Evolutionary conservation across 2,797 vertebrate species (phyloP).

Genomic region (Sebastes taczanowskii): DNA sequence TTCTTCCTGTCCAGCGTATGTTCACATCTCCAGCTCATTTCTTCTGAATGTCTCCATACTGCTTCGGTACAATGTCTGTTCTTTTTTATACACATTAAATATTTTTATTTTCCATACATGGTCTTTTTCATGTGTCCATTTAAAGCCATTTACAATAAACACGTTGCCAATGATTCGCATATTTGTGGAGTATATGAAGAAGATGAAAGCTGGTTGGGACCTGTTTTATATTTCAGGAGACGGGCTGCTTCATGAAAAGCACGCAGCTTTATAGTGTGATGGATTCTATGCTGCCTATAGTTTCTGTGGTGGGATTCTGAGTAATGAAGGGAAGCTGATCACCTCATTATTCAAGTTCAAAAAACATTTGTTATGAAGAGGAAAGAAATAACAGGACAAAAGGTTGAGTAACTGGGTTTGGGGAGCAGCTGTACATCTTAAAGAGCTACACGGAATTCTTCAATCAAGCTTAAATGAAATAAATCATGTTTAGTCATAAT

Average conservation of each 20-base stretch:
- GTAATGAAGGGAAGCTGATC: background rate
- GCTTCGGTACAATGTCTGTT: constrained; percentile 50
- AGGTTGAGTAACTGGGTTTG: background rate
- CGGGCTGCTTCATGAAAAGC: background rate
- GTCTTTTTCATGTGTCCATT: constrained; percentile 67
- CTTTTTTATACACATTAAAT: constrained; percentile 75
- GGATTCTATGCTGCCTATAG: background rate
- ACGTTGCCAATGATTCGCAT: constrained; percentile 50
- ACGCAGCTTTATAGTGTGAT: background rate
- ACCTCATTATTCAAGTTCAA: background rate
- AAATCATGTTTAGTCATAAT: background rate
- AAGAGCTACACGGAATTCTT: background rate
- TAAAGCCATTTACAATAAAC: constrained; percentile 80
- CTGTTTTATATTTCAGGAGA: background rate
- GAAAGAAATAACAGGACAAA: background rate
- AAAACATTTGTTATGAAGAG: background rate
- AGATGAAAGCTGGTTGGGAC: background rate
- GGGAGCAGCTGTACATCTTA: background rate
- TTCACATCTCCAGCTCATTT: constrained; percentile 12
- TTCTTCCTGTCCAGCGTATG: constrained; percentile 4
- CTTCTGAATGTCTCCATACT: constrained; percentile 60
- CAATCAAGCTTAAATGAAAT: background rate
- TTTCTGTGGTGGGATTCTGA: background rate
- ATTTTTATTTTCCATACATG: constrained; percentile 71
- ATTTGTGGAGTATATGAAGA: background rate